These are phyloP conservation scores for Fregata magnificens DNA, from an alignment of 2,113 vertebrate genomes.

Conservation along the genomic window DNA sequence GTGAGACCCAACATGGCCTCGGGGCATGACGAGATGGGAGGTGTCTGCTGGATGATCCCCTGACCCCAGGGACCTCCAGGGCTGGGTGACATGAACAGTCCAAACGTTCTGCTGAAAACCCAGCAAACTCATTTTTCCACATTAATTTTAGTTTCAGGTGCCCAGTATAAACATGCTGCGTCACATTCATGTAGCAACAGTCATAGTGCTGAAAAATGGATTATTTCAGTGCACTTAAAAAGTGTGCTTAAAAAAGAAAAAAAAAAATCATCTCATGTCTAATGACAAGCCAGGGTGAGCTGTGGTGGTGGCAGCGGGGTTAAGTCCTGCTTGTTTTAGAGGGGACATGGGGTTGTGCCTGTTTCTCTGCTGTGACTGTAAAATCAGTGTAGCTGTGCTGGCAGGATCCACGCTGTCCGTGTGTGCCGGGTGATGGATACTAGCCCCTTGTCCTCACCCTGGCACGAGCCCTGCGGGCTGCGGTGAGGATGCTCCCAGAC, in stretches of 20 bases:
- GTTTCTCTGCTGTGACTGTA: background rate
- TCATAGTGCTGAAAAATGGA: background rate
- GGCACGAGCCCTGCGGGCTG: accelerated
- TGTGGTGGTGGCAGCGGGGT: background rate
- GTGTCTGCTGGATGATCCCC: background rate
- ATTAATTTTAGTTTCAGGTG: background rate
- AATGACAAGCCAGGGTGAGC: background rate
- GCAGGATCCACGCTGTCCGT: background rate
- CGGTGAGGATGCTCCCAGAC: background rate
- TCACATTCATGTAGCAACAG: background rate
- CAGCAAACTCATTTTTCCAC: background rate
- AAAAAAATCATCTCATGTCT: background rate
- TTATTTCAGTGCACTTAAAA: background rate
- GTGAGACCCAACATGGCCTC: accelerated
- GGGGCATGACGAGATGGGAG: accelerated
- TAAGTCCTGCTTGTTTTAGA: background rate
- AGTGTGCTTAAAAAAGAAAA: background rate
- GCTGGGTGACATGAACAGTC: accelerated
- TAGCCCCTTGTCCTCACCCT: background rate
- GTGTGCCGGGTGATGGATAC: background rate
- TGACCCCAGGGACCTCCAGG: background rate
- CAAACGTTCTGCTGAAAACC: background rate
- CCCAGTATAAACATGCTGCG: background rate
- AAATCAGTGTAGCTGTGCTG: background rate
- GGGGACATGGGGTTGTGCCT: background rate